Conservation (phyloP, 2,113 vertebrate species). For the Coptodon rendalli region DNA sequence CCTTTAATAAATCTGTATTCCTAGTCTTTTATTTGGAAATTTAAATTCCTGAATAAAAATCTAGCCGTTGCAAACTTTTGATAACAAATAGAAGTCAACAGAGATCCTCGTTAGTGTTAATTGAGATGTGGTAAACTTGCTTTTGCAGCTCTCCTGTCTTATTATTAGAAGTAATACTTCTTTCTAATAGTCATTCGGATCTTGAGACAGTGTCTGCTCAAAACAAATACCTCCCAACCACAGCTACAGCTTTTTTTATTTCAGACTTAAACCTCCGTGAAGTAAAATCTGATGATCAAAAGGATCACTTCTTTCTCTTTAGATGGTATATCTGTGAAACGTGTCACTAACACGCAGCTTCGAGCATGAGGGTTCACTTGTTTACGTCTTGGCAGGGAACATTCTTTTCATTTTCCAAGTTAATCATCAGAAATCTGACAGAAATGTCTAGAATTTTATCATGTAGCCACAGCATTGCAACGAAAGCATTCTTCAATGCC, state of each 20-base stretch:
- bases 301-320: background rate
- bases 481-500: background rate
- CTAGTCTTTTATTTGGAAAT: background rate
- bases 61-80: background rate
- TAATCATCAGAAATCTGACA: background rate
- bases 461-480: background rate
- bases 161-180: background rate
- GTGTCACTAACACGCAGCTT: background rate
- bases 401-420: background rate
- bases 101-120: background rate
- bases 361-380: background rate
- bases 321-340: background rate
- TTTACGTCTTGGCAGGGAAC: background rate
- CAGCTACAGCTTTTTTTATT: background rate
- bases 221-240: background rate
- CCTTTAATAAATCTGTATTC: background rate
- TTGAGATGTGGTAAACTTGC: background rate
- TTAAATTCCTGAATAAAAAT: background rate
- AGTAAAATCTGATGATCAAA: background rate
- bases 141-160: background rate
- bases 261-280: background rate
- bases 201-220: background rate
- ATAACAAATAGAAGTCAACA: background rate
- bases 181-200: background rate
- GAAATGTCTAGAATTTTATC: background rate